Evolutionary conservation across 2,888 invertebrate genomes (phyloP).

Genomic region (Athripsodes cinereus): DNA sequence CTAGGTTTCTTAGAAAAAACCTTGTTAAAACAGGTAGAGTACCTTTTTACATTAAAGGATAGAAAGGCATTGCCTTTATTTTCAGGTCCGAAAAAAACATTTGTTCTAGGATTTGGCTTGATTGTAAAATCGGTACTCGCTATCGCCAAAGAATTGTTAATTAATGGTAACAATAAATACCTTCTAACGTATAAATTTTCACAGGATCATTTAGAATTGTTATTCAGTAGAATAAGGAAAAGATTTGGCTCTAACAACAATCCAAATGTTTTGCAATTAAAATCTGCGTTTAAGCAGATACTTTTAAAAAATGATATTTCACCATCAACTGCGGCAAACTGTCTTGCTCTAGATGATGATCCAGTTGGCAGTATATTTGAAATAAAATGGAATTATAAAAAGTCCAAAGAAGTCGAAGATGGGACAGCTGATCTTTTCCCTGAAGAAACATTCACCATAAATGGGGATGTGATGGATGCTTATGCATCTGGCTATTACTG

Average conservation of each 20-base stretch:
- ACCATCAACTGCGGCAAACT: neutral
- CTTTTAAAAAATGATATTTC: neutral
- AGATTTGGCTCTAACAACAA: neutral
- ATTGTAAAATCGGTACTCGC: neutral
- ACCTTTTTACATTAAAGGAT: neutral
- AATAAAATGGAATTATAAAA: neutral
- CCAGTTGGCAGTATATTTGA: neutral
- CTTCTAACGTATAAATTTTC: neutral
- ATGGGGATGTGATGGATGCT: neutral
- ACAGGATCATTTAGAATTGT: neutral
- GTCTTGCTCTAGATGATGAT: neutral
- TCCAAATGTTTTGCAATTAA: neutral
- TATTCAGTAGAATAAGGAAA: constrained; percentile 2
- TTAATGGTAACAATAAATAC: neutral
- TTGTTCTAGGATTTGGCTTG: neutral
- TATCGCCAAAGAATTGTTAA: neutral
- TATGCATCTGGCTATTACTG: neutral
- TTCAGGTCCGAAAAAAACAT: neutral
- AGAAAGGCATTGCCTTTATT: neutral
- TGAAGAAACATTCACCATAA: neutral
- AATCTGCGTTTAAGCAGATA: neutral
- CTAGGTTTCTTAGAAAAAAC: neutral
- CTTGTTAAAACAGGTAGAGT: neutral
- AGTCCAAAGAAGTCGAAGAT: neutral
- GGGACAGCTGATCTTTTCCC: neutral